Evolutionary conservation across 2,888 invertebrate genomes (phyloP), one percentile per base, ranked within the genome.

Genomic region (Caenorhabditis afra): DNA sequence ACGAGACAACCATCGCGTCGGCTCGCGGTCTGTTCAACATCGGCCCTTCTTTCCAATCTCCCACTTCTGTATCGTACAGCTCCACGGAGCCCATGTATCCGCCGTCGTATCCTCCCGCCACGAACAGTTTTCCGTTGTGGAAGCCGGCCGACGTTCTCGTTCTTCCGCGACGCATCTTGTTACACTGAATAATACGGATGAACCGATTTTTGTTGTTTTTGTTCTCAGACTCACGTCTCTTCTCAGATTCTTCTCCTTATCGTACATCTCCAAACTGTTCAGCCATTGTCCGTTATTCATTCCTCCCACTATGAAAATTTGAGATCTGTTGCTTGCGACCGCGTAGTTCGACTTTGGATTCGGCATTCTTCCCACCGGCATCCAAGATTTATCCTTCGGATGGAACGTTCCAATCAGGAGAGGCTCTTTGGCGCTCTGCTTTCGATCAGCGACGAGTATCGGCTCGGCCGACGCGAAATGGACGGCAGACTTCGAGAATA

Each of bases 261-360:
- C 75, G 20, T 79, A 79, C 65, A 75, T 70, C 41, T 79, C 79
- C 4, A 79, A 35, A 18, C 37, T 45, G 20, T 61, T 41, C 3
- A 79, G 41, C 79, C 79, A 79, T 0, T 39, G 7, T 23, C 79
- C 79, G 16, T 66, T 66, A 20, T 70, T 66, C 79, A 79, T 79
- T 44, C 79, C 79, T 10, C 79, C 79, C 18, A 71, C 62, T 35
- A 79, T 79, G 49, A 35, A 79, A 23, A 79, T 73, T 53, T 78
- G 66, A 8, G 52, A 16, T 35, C 52, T 58, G 23, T 70, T 50
- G 18, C 58, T 45, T 0, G 76, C 80, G 0, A 76, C 66, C 1
- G 80, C 80, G 53, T 80, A 80, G 50, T 80, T 80, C n/a, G 76
- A 71, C 39, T 73, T 76, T 23, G 59, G 70, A 20, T 70, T 80